Percentiles rank a stretch among this genome's conserved stretches.
phyloP scores from a whole-genome alignment of 2,113 vertebrate species.

The Loxodonta africana region DNA sequence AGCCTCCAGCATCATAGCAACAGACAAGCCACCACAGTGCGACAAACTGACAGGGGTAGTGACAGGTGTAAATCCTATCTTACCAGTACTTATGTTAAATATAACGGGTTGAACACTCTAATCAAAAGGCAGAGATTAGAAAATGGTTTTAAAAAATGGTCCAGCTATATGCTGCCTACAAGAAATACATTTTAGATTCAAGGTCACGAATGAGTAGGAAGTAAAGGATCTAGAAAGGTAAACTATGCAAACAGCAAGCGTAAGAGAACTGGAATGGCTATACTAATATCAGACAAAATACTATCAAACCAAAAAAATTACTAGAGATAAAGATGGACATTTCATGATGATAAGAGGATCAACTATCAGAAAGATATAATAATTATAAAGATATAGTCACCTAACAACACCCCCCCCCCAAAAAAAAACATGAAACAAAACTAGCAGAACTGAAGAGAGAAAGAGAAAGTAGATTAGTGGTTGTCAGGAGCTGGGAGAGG shows the following conservation, averaged over 20 bases:
- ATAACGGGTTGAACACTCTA: background rate
- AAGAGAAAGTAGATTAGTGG: no score
- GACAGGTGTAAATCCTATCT: background rate
- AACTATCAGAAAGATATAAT: background rate
- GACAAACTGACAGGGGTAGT: no score
- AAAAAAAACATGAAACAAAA: background rate
- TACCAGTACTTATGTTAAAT: background rate
- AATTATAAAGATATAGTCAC: background rate
- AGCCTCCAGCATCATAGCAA: no score
- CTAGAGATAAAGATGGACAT: background rate
- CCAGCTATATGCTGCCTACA: background rate
- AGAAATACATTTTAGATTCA: background rate
- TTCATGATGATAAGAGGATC: background rate
- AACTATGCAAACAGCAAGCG: background rate
- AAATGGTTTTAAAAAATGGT: background rate
- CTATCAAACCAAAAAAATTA: background rate
- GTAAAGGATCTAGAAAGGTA: background rate
- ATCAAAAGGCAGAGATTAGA: constrained; percentile 35
- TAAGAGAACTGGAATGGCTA: background rate
- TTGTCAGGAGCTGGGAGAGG: no score
- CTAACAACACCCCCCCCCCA: background rate
- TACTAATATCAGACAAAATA: background rate
- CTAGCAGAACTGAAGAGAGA: no score
- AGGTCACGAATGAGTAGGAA: background rate
- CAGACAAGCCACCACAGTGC: no score